A percentile compares a stretch with the other conserved stretches of the same genome.
These are phyloP conservation scores for Ennomos fuscantarius DNA, from an alignment of 2,888 invertebrate genomes.

Conservation along the genomic window DNA sequence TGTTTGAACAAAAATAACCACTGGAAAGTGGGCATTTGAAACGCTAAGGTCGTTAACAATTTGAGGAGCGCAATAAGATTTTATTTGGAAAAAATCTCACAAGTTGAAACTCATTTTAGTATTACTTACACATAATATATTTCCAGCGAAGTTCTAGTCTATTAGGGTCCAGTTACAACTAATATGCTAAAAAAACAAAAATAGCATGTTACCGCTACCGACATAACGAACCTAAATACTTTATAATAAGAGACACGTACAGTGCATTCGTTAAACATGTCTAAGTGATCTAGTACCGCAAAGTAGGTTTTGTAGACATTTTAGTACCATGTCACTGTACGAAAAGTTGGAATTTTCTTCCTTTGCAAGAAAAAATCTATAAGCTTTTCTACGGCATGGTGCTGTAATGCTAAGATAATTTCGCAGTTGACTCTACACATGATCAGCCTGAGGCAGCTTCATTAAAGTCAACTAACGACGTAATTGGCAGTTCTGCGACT, in stretches of 20 bases:
- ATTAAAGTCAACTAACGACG: constrained; percentile 75
- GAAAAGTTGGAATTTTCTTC: background rate
- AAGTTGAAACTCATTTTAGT: constrained; percentile 27
- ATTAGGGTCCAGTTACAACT: constrained; percentile 39
- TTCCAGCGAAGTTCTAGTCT: constrained; percentile 37
- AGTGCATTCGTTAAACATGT: constrained; percentile 33
- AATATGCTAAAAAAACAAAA: constrained; percentile 30
- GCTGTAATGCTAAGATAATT: constrained; percentile 42
- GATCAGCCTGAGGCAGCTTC: constrained; percentile 63
- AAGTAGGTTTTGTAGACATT: background rate
- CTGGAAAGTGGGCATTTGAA: too few species aligned
- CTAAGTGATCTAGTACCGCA: constrained; percentile 50
- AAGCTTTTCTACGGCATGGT: constrained; percentile 9
- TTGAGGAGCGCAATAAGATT: background rate
- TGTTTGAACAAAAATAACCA: too few species aligned
- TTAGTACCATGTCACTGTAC: constrained; percentile 6
- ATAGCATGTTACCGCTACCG: constrained; percentile 14
- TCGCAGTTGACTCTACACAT: constrained; percentile 9
- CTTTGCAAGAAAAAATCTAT: background rate
- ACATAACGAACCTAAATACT: constrained; percentile 22
- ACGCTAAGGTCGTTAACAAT: background rate
- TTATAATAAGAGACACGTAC: constrained; percentile 30
- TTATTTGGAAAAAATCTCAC: constrained; percentile 16
- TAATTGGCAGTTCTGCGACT: constrained; percentile 59
- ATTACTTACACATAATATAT: constrained; percentile 23